A percentile compares a stretch with the other conserved stretches of the same genome.
These are phyloP conservation scores for Circaetus cinerascens DNA, from an alignment of 2,113 vertebrate species.

Conservation along the genomic window DNA sequence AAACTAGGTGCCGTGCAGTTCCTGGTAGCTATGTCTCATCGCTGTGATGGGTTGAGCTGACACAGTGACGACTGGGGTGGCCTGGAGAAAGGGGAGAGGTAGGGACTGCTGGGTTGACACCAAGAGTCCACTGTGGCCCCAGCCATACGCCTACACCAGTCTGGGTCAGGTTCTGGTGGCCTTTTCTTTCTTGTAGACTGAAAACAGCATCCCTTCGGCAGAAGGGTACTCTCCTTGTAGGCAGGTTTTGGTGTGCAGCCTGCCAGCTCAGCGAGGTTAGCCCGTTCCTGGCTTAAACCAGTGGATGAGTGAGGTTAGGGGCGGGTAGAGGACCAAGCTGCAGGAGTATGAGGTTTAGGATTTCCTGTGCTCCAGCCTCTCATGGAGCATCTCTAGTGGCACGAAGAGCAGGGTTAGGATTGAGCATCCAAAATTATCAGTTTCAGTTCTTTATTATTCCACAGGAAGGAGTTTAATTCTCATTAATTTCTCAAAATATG, in stretches of 20 bases:
- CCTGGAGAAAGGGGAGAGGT: neutral
- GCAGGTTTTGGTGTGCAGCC: neutral
- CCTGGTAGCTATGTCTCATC: accelerated
- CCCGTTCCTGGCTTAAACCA: neutral
- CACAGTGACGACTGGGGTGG: neutral
- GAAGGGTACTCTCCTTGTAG: neutral
- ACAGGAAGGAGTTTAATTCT: neutral
- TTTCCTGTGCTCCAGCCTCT: neutral
- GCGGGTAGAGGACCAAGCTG: neutral
- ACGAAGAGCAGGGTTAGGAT: neutral
- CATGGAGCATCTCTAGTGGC: neutral
- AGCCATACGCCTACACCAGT: accelerated
- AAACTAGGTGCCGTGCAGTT: accelerated
- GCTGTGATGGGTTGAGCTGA: neutral
- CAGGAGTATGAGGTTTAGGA: neutral
- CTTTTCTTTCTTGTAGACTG: neutral
- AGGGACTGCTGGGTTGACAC: neutral
- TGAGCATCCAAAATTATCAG: neutral
- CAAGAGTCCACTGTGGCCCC: neutral
- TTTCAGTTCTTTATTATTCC: neutral
- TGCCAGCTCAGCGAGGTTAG: accelerated
- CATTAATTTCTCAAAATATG: neutral
- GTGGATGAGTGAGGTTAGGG: neutral
- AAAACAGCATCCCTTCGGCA: neutral
- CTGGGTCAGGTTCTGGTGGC: no score